Evolutionary conservation across 1,140 invertebrate species (phyloP), one percentile per base, ranked within the genome.

Genomic region (Bombus cullumanus): DNA sequence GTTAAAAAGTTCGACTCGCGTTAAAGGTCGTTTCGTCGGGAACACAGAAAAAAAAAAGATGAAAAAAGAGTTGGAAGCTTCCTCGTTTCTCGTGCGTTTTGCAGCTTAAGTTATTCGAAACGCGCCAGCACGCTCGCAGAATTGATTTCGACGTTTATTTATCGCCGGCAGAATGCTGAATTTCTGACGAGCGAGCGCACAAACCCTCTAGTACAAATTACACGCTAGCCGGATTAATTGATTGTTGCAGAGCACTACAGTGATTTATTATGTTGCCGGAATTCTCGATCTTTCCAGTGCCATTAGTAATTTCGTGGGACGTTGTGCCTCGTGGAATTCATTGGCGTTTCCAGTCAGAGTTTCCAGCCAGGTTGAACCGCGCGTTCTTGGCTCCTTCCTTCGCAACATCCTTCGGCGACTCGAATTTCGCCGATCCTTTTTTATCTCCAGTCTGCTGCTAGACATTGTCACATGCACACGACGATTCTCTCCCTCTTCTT

Each of bases 201-300:
- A 57, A 66, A 53, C 34, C 28, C 18, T 28, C 43, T 25, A 31
- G 59, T 43, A 79, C 76, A 79, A 84, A 84, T 84, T 84, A 66
- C 73, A 83, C 53, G 57, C 57, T 72, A 59, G 79, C 18, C 31
- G 62, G 25, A 85, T 57, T 84, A 84, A 88, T 88, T 78, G 66
- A 89, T 88, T 68, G 82, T 88, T 77, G 66, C 43, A n/a, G 53
- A 68, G 77, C 43, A 43, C 41, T 12, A 64, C 4, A n/a, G 74
- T 77, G 71, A 88, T 88, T 88, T 85, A 69, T 88, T 80, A 88
- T 77, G 69, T 39, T 15, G 39, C 80, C 34, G 25, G 34, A 73
- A 66, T 68, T 77, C 47, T 87, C 76, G 79, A 86, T 83, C 59
- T 64, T 72, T 76, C 76, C 64, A 5, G 77, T 53, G 59, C 25